These are phyloP conservation scores for Acrocephalus kingi DNA, from an alignment of 2,113 vertebrate genomes.

Conservation along the genomic window DNA sequence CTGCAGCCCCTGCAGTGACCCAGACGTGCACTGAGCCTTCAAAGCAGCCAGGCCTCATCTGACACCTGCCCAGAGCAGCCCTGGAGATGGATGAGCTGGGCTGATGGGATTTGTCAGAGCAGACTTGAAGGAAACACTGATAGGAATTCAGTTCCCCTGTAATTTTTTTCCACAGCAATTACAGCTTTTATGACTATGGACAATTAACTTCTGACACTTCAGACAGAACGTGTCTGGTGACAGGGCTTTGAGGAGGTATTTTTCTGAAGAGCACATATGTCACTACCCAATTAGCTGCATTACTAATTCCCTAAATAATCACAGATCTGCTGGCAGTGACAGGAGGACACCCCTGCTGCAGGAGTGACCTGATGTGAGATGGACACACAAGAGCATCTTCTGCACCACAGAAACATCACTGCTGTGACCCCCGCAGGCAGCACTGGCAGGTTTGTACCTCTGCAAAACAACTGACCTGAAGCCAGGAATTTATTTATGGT, in stretches of 20 bases:
- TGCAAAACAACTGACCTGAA: not conserved
- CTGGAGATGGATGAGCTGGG: not conserved
- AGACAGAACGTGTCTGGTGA: not conserved
- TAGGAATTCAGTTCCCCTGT: not conserved
- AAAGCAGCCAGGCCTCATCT: not conserved
- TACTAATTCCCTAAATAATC: not conserved
- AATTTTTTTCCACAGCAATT: not conserved
- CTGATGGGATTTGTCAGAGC: not conserved
- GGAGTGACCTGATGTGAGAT: not conserved
- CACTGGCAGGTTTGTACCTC: not conserved
- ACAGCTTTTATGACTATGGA: not conserved
- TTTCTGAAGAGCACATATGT: not conserved
- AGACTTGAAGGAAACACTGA: not conserved
- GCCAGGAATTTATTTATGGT: not conserved
- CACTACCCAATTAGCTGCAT: not conserved
- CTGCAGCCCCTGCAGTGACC: not conserved
- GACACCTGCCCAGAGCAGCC: not conserved
- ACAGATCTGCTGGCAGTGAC: not conserved
- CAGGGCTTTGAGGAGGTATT: not conserved
- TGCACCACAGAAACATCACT: not conserved
- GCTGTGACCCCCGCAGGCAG: not conserved
- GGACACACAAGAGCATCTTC: not conserved
- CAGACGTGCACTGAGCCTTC: not conserved
- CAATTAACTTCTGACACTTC: not conserved
- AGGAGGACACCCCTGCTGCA: not conserved